Percentiles rank a stretch among this genome's conserved stretches.
These are phyloP conservation scores for Chamaedrilus cognettii DNA, from an alignment of 2,888 invertebrate species.

Conservation along the genomic window DNA sequence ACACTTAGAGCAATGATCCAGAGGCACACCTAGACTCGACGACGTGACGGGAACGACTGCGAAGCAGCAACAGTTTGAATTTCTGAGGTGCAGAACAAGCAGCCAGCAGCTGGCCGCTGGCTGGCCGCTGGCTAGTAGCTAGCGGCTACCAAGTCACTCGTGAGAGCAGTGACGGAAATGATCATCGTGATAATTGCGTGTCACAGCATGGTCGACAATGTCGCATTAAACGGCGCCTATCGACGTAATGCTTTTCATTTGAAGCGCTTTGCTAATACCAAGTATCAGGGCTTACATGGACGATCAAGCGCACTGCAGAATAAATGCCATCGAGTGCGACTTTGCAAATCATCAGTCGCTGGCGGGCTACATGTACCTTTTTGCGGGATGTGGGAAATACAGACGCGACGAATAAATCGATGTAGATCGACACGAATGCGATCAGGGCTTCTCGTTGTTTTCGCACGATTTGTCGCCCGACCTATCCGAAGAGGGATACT, in stretches of 20 bases:
- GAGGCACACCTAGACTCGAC: no score
- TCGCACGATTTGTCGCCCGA: conserved; percentile 7
- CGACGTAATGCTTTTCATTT: neutral
- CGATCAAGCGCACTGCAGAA: neutral
- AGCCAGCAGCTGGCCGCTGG: no score
- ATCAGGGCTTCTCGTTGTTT: neutral
- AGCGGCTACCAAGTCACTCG: no score
- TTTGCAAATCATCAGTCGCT: neutral
- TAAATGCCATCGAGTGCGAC: neutral
- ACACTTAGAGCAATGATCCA: no score
- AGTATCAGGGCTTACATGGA: neutral
- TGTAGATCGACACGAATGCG: neutral
- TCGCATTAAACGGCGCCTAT: conserved; percentile 1
- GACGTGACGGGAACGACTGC: no score
- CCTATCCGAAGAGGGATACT: no score
- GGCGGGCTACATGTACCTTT: neutral
- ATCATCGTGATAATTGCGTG: no score
- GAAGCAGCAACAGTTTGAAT: no score
- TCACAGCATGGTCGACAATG: neutral
- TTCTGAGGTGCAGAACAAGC: no score
- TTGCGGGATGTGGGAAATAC: neutral
- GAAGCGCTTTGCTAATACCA: neutral
- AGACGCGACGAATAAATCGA: neutral
- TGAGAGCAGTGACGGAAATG: no score
- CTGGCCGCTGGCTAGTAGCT: no score